Evolutionary conservation across 2,797 vertebrate species (phyloP), one percentile per base, ranked within the genome.

Genomic region (Salmo trutta): DNA sequence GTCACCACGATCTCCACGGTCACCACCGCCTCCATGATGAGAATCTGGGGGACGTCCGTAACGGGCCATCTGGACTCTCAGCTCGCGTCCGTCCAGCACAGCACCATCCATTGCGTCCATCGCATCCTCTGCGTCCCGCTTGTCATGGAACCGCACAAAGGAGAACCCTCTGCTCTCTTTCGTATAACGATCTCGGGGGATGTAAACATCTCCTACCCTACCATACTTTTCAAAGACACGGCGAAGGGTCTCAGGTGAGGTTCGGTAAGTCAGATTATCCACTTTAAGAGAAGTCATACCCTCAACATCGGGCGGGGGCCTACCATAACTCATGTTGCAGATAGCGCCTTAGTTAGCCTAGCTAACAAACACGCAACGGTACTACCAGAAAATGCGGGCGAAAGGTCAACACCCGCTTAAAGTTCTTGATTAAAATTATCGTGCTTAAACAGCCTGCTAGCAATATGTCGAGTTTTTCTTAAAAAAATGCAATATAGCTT

Each of bases 41-140:
- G 97, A 98, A 83, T 98, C 97, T 0, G 96, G 96, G 0, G 97
- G 97, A 0, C 97, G 93, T 19, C 97, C 96, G 82, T 98, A 98
- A 1, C 96, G 96, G 66, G 97, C 97, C 97, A 98, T 97, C 88
- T 98, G 97, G 31, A 98, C 97, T 0, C 97, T 93, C 31, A 98
- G 82, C 85, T 98, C 97, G 3, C 97, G 94, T 0, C 97, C 97
- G 21, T 98, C 97, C 72, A 98, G 90, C 51, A 97, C 94, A 3
- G 96, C 97, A 0, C 97, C 96, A 51, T 98, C 97, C 97, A 98
- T 97, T 82, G 96, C 96, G 78, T 98, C 97, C 96, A 98, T 98
- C 0, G 97, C 97, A 67, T 98, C 97, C 62, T 98, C 97, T 1
- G 97, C 97, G 81, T 98, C 97, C 16, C 97, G 93, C 79, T 97